Percentiles rank a stretch among this genome's conserved stretches.
These are phyloP conservation scores for Rhynchomys soricoides DNA, from an alignment of 2,113 vertebrate species.

Conservation along the genomic window DNA sequence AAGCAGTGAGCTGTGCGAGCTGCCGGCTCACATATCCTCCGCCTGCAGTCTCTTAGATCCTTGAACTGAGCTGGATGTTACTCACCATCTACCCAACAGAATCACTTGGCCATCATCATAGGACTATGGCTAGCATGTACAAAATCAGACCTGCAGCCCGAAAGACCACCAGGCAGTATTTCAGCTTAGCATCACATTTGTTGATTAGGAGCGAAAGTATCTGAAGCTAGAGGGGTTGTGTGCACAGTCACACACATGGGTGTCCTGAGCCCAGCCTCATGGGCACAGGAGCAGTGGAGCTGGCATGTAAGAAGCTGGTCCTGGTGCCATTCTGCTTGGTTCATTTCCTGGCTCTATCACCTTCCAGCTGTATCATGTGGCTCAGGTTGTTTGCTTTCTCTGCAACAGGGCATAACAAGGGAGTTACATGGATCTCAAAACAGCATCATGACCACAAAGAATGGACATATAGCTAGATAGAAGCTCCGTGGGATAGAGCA, in stretches of 20 bases:
- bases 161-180: neutral
- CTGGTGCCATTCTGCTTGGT: accelerated
- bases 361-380: neutral
- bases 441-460: neutral
- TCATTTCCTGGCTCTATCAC: neutral
- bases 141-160: neutral
- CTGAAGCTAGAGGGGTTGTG: neutral
- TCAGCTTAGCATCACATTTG: neutral
- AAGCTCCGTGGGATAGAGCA: accelerated
- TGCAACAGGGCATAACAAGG: neutral
- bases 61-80: neutral
- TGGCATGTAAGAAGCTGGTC: neutral
- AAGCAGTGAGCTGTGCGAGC: neutral
- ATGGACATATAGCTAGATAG: neutral
- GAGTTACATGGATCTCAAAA: neutral
- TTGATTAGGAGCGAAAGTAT: neutral
- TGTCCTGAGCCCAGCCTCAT: neutral
- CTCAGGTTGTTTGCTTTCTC: neutral
- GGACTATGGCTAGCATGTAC: neutral
- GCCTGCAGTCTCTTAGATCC: neutral
- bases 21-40: accelerated
- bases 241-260: neutral
- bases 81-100: neutral
- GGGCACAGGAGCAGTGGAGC: accelerated
- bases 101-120: neutral